Evolutionary conservation across 2,113 vertebrate genomes (phyloP).

Genomic region (Python bivittatus): DNA sequence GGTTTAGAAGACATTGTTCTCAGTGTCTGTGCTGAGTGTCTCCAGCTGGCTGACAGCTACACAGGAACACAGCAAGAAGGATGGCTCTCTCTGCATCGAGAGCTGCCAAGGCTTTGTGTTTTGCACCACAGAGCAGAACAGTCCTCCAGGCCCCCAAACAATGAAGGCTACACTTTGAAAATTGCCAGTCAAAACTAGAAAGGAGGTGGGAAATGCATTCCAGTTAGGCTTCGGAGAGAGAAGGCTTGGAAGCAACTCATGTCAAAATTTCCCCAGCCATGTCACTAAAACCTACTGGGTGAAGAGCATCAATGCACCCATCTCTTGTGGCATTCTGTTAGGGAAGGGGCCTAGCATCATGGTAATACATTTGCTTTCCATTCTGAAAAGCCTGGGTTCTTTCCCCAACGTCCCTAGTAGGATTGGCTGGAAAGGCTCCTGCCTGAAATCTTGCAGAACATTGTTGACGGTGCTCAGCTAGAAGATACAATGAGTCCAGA

Average conservation of each 20-base stretch:
- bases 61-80: conserved; percentile 22
- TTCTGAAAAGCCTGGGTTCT: too few relatives aligned
- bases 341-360: too few relatives aligned
- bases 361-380: too few relatives aligned
- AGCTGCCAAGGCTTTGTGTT: neutral
- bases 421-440: too few relatives aligned
- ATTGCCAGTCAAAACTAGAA: neutral
- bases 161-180: neutral
- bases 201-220: neutral
- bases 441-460: too few relatives aligned
- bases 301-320: too few relatives aligned
- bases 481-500: too few relatives aligned
- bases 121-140: neutral
- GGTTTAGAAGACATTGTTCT: conserved; percentile 17
- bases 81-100: neutral
- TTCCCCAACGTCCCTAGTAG: too few relatives aligned
- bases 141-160: neutral
- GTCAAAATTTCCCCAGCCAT: too few relatives aligned
- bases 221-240: neutral
- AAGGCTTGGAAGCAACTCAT: too few relatives aligned
- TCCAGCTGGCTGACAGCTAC: conserved; percentile 32
- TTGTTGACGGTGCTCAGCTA: too few relatives aligned
- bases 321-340: too few relatives aligned
- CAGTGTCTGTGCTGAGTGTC: fast-evolving
- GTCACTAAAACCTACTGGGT: neutral